These are phyloP conservation scores for Mechanitis mazaeus DNA, from an alignment of 2,888 invertebrate genomes.

Conservation along the genomic window DNA sequence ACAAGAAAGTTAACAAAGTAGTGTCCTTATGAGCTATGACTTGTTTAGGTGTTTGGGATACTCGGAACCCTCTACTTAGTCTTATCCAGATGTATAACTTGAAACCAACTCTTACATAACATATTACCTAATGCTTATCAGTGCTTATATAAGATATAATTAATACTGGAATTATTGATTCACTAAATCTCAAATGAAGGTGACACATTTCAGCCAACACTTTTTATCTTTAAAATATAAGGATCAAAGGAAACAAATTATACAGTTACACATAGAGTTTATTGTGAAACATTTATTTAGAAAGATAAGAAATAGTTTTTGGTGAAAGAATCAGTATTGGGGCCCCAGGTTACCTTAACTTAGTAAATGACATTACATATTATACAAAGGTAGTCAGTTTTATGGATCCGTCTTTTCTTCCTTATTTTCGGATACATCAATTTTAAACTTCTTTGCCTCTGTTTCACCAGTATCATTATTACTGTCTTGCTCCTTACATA, in stretches of 20 bases:
- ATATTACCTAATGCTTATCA: slow-evolving; percentile 1
- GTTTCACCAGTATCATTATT: slow-evolving; percentile 57
- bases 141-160: slow-evolving; percentile 1
- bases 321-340: slow-evolving; percentile 64
- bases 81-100: slow-evolving; percentile 1
- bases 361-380: slow-evolving; percentile 40
- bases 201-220: slow-evolving; percentile 7
- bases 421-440: slow-evolving; percentile 44
- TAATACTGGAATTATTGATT: slow-evolving; percentile 1
- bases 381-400: slow-evolving; percentile 20
- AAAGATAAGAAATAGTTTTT: slow-evolving; percentile 41
- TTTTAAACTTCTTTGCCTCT: slow-evolving; percentile 66
- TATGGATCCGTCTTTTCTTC: slow-evolving; percentile 31
- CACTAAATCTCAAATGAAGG: no score
- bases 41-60: slow-evolving; percentile 18
- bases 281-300: slow-evolving; percentile 32
- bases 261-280: slow-evolving; percentile 29
- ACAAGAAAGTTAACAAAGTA: slow-evolving; percentile 6
- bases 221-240: slow-evolving; percentile 8
- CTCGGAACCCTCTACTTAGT: background rate
- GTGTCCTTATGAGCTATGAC: slow-evolving; percentile 15
- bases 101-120: slow-evolving; percentile 12
- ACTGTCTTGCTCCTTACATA: slow-evolving; percentile 59
- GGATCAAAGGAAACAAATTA: slow-evolving; percentile 19
- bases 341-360: slow-evolving; percentile 54